Percentiles rank a stretch among this genome's conserved stretches.
These are phyloP conservation scores for Clunio marinus DNA, from an alignment of 2,888 invertebrate genomes.

Conservation along the genomic window DNA sequence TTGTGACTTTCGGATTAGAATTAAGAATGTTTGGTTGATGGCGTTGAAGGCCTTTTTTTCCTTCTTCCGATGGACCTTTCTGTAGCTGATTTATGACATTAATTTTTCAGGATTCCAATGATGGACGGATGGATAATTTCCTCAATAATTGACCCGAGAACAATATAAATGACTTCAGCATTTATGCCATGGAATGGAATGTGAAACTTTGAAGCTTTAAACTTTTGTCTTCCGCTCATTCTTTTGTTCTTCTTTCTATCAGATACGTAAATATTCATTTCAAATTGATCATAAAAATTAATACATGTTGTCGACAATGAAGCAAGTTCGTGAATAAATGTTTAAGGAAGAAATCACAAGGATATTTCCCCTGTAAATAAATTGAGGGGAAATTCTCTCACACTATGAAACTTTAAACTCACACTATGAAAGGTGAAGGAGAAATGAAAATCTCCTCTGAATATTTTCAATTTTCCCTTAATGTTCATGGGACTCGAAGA, in stretches of 20 bases:
- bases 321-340: background rate
- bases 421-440: background rate
- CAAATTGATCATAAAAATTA: background rate
- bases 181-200: background rate
- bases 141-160: conserved; percentile 27
- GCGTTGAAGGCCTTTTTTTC: background rate
- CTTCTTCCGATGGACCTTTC: conserved; percentile 1
- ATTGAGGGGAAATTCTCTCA: background rate
- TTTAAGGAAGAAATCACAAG: background rate
- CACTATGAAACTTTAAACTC: background rate
- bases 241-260: background rate
- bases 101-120: conserved; percentile 32
- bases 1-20: conserved; percentile 13
- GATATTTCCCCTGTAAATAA: background rate
- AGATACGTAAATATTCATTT: too few relatives aligned
- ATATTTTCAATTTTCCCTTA: conserved; percentile 3
- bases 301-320: background rate
- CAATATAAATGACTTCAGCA: background rate
- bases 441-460: background rate
- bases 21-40: conserved; percentile 1
- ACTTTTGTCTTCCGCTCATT: too few relatives aligned
- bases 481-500: background rate
- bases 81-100: conserved; percentile 30
- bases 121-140: conserved; percentile 26
- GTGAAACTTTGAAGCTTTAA: background rate